phyloP scores from a whole-genome alignment of 1,140 invertebrate species.

The Heliconius himera region DNA sequence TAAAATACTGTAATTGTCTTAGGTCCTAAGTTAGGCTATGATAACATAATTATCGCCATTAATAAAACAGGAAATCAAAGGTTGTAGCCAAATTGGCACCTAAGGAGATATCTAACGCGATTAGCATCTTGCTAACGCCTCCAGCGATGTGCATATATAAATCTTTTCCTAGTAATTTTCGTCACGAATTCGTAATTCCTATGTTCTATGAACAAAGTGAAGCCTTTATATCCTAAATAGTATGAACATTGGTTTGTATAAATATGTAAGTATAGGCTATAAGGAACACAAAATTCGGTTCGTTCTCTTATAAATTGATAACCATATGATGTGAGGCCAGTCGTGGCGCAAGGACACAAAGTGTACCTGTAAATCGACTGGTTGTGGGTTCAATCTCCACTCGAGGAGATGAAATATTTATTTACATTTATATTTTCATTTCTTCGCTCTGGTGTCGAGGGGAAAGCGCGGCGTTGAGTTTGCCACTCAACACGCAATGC shows the following conservation, averaged over 20 bases:
- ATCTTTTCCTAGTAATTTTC: constrained; percentile 8
- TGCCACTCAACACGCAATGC: too few relatives aligned
- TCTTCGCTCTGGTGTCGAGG: too few relatives aligned
- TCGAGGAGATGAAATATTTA: too few relatives aligned
- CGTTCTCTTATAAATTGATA: neutral
- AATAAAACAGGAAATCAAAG: neutral
- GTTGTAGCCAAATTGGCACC: neutral
- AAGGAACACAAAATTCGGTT: neutral
- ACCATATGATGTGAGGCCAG: neutral
- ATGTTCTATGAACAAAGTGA: neutral
- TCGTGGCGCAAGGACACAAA: too few relatives aligned
- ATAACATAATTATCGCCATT: constrained; percentile 16
- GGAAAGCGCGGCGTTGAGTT: too few relatives aligned
- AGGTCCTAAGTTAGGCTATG: neutral
- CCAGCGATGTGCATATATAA: constrained; percentile 2
- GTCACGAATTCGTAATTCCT: constrained; percentile 6
- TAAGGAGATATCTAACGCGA: neutral
- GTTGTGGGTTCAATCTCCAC: too few relatives aligned
- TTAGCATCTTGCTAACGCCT: neutral
- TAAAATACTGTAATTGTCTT: neutral
- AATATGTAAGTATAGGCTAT: neutral
- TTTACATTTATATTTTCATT: too few relatives aligned
- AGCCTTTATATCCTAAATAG: neutral
- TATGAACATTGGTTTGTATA: neutral
- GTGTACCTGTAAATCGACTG: too few relatives aligned